Conservation (phyloP, 2,888 invertebrate species). For the Mythimna vitellina region DNA sequence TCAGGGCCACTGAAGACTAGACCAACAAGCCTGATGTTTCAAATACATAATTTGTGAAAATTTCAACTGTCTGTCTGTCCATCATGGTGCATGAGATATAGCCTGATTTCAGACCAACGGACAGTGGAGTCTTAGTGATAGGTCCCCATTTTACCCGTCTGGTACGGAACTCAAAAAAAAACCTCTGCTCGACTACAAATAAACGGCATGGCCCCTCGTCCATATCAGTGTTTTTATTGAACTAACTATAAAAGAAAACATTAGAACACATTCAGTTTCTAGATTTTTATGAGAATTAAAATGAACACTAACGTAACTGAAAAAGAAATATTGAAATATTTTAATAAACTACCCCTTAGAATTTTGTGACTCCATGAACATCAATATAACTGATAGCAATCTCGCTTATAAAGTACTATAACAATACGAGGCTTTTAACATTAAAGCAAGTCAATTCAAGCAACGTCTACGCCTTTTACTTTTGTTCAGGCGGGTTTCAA, state of each 20-base stretch:
- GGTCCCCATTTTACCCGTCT: too few species aligned
- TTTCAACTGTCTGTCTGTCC: too few species aligned
- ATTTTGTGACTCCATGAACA: not conserved
- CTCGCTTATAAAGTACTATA: constrained; percentile 18
- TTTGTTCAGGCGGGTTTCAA: constrained; percentile 58
- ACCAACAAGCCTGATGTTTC: too few species aligned
- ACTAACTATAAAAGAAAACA: not conserved
- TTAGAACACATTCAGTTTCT: not conserved
- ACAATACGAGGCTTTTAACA: constrained; percentile 45
- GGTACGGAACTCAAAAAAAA: not conserved
- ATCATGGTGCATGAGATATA: too few species aligned
- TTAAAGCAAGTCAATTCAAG: constrained; percentile 33
- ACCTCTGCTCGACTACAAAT: not conserved
- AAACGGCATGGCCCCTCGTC: too few species aligned
- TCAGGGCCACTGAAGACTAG: too few species aligned
- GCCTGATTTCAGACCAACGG: too few species aligned
- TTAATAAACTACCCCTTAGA: not conserved
- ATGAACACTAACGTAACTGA: constrained; percentile 1
- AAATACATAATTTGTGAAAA: too few species aligned
- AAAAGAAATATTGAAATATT: not conserved
- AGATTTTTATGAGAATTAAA: constrained; percentile 5
- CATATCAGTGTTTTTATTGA: not conserved
- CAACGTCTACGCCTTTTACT: constrained; percentile 46
- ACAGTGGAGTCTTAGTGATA: too few species aligned
- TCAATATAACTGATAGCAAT: constrained; percentile 28